These are phyloP conservation scores for Phrynosoma blainvillii DNA, from an alignment of 2,113 vertebrate genomes.

Conservation along the genomic window DNA sequence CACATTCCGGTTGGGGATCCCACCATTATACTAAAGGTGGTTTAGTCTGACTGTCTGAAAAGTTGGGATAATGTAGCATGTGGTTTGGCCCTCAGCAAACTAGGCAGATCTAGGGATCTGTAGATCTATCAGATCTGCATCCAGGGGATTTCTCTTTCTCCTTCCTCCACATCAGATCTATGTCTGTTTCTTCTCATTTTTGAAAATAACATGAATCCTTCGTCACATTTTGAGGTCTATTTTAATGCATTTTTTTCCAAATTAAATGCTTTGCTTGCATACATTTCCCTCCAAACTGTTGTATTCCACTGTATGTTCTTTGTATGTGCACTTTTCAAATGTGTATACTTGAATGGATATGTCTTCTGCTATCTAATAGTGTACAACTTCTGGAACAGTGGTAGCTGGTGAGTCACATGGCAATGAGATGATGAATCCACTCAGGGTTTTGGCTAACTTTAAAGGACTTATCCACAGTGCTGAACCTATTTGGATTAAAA, in stretches of 20 bases:
- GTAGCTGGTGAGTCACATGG: no score
- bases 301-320: not conserved
- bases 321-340: not conserved
- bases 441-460: no score
- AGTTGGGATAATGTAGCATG: not conserved
- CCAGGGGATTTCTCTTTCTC: not conserved
- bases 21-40: no score
- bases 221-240: not conserved
- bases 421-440: no score
- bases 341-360: not conserved
- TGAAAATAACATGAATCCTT: not conserved
- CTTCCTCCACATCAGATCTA: not conserved
- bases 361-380: no score
- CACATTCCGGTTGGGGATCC: no score
- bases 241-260: not conserved
- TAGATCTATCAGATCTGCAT: not conserved
- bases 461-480: no score
- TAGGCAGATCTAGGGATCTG: not conserved
- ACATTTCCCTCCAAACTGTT: not conserved
- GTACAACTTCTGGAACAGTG: no score
- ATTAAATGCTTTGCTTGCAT: not conserved
- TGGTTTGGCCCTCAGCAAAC: not conserved
- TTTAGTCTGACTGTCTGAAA: not conserved
- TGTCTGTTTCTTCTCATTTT: not conserved
- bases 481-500: no score